Conservation (phyloP, 2,797 vertebrate species). For the Distichodus sexfasciatus region DNA sequence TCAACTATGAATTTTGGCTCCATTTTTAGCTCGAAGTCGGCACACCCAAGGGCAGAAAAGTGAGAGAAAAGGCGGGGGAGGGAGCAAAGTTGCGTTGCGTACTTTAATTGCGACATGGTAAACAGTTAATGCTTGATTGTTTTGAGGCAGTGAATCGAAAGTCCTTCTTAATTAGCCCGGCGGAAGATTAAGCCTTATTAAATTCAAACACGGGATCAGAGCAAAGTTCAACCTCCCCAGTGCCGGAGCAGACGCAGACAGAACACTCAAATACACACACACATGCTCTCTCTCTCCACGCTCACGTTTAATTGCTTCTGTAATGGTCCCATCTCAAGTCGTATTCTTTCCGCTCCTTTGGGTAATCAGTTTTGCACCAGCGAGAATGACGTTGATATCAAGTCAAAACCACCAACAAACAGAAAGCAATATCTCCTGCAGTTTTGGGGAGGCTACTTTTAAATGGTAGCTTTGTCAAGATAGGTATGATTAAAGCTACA, state of each 20-base stretch:
- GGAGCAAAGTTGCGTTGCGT: slow-evolving; percentile 46
- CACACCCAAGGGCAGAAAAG: slow-evolving; percentile 15
- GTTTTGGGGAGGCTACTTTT: background rate
- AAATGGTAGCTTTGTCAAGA: too few relatives aligned
- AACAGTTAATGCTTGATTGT: slow-evolving; percentile 73
- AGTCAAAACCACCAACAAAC: slow-evolving; percentile 38
- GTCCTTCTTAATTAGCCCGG: slow-evolving; percentile 76
- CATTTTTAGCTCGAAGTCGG: background rate
- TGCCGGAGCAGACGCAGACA: slow-evolving; percentile 67
- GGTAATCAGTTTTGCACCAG: slow-evolving; percentile 75
- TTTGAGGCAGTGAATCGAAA: slow-evolving; percentile 64
- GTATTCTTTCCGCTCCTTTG: slow-evolving; percentile 71
- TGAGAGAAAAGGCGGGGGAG: slow-evolving; percentile 43
- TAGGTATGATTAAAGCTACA: too few relatives aligned
- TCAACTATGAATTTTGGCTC: background rate
- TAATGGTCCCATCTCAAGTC: slow-evolving; percentile 76
- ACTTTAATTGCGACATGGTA: slow-evolving; percentile 70
- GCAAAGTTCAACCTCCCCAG: slow-evolving; percentile 72
- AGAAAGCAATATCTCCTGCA: slow-evolving; percentile 4
- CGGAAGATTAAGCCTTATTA: slow-evolving; percentile 74
- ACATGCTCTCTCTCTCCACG: slow-evolving; percentile 50
- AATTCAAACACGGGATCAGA: slow-evolving; percentile 71
- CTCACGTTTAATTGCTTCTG: slow-evolving; percentile 80
- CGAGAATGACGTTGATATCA: slow-evolving; percentile 56
- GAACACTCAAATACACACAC: slow-evolving; percentile 57